Base-by-base conservation (phyloP, 2,888 invertebrate species). In the Antheraea yamamai region DNA sequence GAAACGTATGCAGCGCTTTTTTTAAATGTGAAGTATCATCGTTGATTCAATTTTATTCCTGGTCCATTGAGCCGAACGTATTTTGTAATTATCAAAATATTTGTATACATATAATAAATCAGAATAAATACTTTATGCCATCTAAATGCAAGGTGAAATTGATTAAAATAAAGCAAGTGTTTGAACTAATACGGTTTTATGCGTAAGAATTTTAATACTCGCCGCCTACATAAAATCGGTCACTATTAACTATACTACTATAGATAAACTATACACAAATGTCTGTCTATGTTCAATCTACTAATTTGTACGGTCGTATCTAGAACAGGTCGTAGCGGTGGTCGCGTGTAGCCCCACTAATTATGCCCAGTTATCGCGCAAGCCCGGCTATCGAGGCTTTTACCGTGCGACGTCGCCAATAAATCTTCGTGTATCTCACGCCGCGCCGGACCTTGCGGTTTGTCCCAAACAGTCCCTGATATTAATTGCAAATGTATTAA, bases 321-420 rank as follows among this genome's bases (percentile, higher is more conserved):
- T 66, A 30, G 64, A 66, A 72, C 61, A 47, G 61, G 58, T 61
- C 72, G 80, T 83, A 81, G 82, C 88, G 92, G 93, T 92, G 92
- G 93, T 92, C 93, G 91, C 91, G 92, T 91, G 92, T 91, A 47
- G 87, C 84, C 76, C 84, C 86, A 89, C 93, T 93, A 93, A 94
- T 94, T 93, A 92, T 89, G 89, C 85, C 84, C 85, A 89, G 91
- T 93, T 92, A 93, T 93, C 93, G 87, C 83, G 78, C 86, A 82
- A 85, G 83, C 87, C 79, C 82, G 86, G 84, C 87, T 86, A 87
- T 84, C 90, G 86, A 91, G 89, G 91, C 94, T 94, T 93, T 95
- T 94, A 94, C 93, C 86, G 89, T 82, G 87, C 85, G 89, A 88
- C 90, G 87, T 84, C 83, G 81, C 85, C 88, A 87, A 95, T 95